Evolutionary conservation across 2,888 invertebrate species (phyloP).

Genomic region (Patella pellucida): DNA sequence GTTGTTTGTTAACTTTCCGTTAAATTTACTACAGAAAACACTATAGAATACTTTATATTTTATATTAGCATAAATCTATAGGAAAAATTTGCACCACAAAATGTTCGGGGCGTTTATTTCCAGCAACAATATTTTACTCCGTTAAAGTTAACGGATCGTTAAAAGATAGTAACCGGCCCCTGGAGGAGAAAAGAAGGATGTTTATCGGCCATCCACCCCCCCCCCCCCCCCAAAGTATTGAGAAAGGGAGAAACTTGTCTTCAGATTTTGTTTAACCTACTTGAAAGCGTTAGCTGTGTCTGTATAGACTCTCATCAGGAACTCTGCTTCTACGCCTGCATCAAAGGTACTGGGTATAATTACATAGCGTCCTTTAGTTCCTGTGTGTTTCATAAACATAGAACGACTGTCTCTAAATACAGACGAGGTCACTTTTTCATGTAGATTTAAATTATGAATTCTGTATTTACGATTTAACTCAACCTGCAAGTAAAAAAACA

Average conservation of each 20-base stretch:
- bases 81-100: no score
- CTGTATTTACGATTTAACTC: constrained; percentile 71
- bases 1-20: no score
- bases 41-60: no score
- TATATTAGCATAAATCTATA: no score
- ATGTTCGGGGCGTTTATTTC: no score
- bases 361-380: constrained; percentile 73
- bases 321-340: constrained; percentile 73
- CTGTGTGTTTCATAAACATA: constrained; percentile 70
- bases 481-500: constrained; percentile 53
- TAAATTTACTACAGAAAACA: no score
- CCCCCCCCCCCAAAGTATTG: not conserved
- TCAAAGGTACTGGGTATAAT: constrained; percentile 76
- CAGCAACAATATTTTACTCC: no score
- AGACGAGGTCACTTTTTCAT: constrained; percentile 69
- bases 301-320: constrained; percentile 74
- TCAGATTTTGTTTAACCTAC: constrained; percentile 45
- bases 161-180: no score
- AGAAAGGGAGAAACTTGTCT: not conserved
- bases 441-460: constrained; percentile 68
- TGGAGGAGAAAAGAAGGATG: no score
- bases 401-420: constrained; percentile 72
- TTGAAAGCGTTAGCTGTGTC: constrained; percentile 56
- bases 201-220: no score
- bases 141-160: no score